These are phyloP conservation scores for Hirtodrosophila duncani DNA, from an alignment of 2,888 invertebrate genomes.

Conservation along the genomic window DNA sequence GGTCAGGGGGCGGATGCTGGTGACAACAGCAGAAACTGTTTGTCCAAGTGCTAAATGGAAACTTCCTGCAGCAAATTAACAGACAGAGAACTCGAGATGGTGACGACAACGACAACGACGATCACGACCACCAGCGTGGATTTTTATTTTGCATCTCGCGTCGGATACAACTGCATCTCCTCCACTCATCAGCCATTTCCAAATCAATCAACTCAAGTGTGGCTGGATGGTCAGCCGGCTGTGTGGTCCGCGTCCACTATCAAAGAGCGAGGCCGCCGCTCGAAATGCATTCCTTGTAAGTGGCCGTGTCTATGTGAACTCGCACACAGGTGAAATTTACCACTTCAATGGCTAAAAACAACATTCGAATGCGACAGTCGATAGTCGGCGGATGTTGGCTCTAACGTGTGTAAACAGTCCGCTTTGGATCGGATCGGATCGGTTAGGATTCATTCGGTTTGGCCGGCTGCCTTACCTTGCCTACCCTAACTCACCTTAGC, in stretches of 20 bases:
- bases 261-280: slow-evolving; percentile 58
- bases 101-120: slow-evolving; percentile 6
- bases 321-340: slow-evolving; percentile 71
- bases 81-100: slow-evolving; percentile 24
- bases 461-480: slow-evolving; percentile 34
- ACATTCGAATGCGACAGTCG: slow-evolving; percentile 70
- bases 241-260: slow-evolving; percentile 61
- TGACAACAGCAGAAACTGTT: slow-evolving; percentile 69
- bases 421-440: slow-evolving; percentile 11
- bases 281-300: slow-evolving; percentile 68
- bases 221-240: slow-evolving; percentile 25
- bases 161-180: slow-evolving; percentile 58
- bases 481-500: too few species aligned
- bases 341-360: slow-evolving; percentile 69
- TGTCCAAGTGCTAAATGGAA: slow-evolving; percentile 70
- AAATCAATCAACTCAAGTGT: slow-evolving; percentile 71
- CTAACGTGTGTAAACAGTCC: slow-evolving; percentile 57
- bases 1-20: slow-evolving; percentile 40
- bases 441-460: slow-evolving; percentile 4
- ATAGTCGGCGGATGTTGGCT: slow-evolving; percentile 57
- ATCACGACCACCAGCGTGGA: slow-evolving; percentile 57
- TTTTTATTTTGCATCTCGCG: slow-evolving; percentile 61
- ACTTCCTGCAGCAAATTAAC: slow-evolving; percentile 71
- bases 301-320: slow-evolving; percentile 63
- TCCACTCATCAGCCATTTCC: too few species aligned